Base-by-base conservation (phyloP, 2,113 vertebrate genomes). In the Callaeas wilsoni region DNA sequence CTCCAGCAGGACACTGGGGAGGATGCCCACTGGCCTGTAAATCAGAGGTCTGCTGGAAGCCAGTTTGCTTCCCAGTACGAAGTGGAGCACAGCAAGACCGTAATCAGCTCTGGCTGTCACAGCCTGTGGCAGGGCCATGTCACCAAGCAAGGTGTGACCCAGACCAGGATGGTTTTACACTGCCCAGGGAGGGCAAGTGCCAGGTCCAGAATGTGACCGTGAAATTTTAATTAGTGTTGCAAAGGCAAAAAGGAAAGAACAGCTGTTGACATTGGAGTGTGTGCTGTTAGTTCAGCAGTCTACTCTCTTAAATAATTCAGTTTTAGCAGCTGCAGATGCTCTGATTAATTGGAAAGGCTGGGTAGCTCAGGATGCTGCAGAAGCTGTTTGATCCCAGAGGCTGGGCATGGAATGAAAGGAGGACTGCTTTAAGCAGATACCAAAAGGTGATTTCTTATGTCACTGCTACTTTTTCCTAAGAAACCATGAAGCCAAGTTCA, bases 281-380 rank as follows among this genome's bases (percentile, higher is more conserved):
- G 10, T 8, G 49, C 57, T 76, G 49, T 69, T 74, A 65, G 83
- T 84, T 81, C 91, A 81, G 87, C 78, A 87, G 41, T 29, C 80
- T 93, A 12, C 78, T 83, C 87, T 91, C 81, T 76, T 94, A 76
- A 96, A 96, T 94, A 93, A 96, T 96, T 96, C 94, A 91, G 84
- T 16, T 73, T 88, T 30, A 94, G 94, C 84, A 96, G 94, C 84
- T 95, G 95, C 87, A 91, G 91, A 95, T 93, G 65, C 47, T 82
- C 84, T 74, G 78, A 93, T 83, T 84, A 89, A 95, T 68, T 84
- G 84, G 91, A 82, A 82, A 78, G 94, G 75, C 87, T 4, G 10
- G 53, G 25, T 20, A 76, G 91, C 91, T 91, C 74, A 16, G 84
- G 50, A 76, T 23, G 57, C 89, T 65, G 84, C 89, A 95, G 84